Evolutionary conservation across 2,113 vertebrate genomes (phyloP).

Genomic region (Aythya baeri): DNA sequence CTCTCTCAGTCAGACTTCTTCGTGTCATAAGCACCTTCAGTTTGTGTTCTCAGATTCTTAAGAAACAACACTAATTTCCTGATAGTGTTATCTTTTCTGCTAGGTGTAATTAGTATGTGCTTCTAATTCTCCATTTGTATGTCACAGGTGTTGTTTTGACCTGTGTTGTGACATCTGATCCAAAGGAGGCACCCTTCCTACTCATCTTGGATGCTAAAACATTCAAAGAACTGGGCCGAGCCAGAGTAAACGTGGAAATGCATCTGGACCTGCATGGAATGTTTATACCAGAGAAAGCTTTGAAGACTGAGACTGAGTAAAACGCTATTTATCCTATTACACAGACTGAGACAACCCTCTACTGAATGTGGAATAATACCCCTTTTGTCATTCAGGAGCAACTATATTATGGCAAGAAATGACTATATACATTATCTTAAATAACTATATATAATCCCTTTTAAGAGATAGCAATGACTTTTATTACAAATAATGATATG

Average conservation of each 20-base stretch:
- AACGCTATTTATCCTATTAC: neutral
- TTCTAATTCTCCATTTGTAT: conserved; percentile 16
- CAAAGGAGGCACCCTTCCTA: conserved; percentile 82
- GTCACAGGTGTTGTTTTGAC: conserved; percentile 84
- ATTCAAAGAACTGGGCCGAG: conserved; percentile 88
- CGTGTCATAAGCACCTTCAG: neutral
- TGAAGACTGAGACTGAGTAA: conserved; percentile 23
- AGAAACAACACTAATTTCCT: neutral
- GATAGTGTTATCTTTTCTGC: neutral
- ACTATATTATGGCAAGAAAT: neutral
- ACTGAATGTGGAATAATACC: neutral
- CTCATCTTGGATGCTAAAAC: conserved; percentile 88
- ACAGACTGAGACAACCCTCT: neutral
- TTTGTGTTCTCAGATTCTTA: neutral
- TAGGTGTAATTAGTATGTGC: neutral
- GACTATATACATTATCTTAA: neutral
- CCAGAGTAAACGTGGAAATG: conserved; percentile 76
- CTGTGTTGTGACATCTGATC: conserved; percentile 77
- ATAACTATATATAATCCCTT: neutral
- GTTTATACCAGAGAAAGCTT: conserved; percentile 80
- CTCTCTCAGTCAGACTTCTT: neutral
- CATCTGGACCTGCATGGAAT: conserved; percentile 89
- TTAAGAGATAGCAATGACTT: neutral
- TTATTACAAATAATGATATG: neutral
- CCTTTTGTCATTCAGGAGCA: neutral